Percentiles rank a stretch among this genome's conserved stretches.
These are phyloP conservation scores for Linnaemya vulpina DNA, from an alignment of 2,888 invertebrate genomes.

Conservation along the genomic window DNA sequence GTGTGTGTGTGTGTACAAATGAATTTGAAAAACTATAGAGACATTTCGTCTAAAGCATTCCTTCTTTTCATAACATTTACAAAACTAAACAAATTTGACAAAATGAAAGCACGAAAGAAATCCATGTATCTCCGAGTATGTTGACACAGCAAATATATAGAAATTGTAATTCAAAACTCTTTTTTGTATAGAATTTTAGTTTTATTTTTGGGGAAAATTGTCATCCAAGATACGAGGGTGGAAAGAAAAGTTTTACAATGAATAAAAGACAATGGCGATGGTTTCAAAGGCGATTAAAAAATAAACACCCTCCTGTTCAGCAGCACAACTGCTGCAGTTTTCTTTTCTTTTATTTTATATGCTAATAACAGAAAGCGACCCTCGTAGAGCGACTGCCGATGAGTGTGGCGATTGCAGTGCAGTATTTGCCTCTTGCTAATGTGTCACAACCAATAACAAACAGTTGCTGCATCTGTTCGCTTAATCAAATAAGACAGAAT, in stretches of 20 bases:
- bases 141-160: conserved; percentile 57
- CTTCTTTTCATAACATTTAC: conserved; percentile 24
- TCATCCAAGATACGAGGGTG: conserved; percentile 11
- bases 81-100: conserved; percentile 63
- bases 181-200: conserved; percentile 15
- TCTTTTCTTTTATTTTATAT: too few species aligned
- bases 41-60: conserved; percentile 17
- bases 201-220: conserved; percentile 17
- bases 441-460: conserved; percentile 70
- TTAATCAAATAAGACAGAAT: conserved; percentile 68
- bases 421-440: conserved; percentile 67
- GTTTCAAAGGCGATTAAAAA: too few species aligned
- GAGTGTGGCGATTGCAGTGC: conserved; percentile 23
- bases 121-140: conserved; percentile 32
- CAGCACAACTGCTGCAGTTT: not conserved
- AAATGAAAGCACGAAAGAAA: conserved; percentile 33
- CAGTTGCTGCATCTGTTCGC: conserved; percentile 69
- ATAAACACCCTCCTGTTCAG: too few species aligned
- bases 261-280: not conserved
- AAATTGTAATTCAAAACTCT: conserved; percentile 65
- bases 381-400: not conserved
- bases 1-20: not conserved
- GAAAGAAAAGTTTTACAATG: not conserved
- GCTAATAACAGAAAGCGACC: too few species aligned
- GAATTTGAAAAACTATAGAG: conserved; percentile 19